These are phyloP conservation scores for Pachyrhynchus sulphureomaculatus DNA, from an alignment of 1,140 invertebrate species.

Conservation along the genomic window DNA sequence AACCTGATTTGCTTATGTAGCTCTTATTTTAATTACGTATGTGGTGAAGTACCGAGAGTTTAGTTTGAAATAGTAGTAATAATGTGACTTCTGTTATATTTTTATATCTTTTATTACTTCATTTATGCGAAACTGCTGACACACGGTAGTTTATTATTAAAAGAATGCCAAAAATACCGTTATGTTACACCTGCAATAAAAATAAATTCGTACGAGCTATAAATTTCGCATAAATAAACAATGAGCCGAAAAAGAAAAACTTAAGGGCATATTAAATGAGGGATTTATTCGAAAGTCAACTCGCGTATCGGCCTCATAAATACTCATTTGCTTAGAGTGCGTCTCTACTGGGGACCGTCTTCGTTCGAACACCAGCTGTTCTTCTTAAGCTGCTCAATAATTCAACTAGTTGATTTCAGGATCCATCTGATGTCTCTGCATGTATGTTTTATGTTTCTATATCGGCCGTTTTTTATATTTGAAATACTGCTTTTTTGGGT, in stretches of 20 bases:
- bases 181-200: background rate
- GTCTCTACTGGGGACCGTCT: slow-evolving; percentile 24
- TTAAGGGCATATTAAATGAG: slow-evolving; percentile 24
- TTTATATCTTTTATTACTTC: no score
- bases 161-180: no score
- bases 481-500: slow-evolving; percentile 19
- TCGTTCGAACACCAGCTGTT: slow-evolving; percentile 30
- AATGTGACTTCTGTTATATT: no score
- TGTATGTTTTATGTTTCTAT: slow-evolving; percentile 17
- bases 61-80: no score
- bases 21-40: no score
- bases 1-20: no score
- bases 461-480: slow-evolving; percentile 14
- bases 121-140: no score
- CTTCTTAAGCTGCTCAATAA: slow-evolving; percentile 29
- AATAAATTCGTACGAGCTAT: background rate
- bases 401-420: slow-evolving; percentile 30
- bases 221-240: slow-evolving; percentile 17
- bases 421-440: slow-evolving; percentile 32
- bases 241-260: slow-evolving; percentile 15
- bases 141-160: no score
- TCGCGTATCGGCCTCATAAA: slow-evolving; percentile 30
- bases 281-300: slow-evolving; percentile 28
- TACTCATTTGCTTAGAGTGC: slow-evolving; percentile 30
- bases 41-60: no score